phyloP scores from a whole-genome alignment of 2,113 vertebrate species.

The Dipodomys spectabilis region DNA sequence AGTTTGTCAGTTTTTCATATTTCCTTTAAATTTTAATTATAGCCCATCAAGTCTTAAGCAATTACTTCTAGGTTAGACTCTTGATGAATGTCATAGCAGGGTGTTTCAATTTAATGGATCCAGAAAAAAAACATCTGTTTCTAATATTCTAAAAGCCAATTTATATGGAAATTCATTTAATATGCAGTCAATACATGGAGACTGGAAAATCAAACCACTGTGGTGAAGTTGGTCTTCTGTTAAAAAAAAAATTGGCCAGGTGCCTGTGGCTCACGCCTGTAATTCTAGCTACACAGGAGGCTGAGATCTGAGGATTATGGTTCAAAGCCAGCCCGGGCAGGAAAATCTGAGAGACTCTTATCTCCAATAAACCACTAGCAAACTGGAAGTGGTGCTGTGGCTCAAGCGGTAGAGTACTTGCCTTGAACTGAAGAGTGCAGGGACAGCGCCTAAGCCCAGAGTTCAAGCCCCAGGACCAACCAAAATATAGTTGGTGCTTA shows the following conservation, averaged over 20 bases:
- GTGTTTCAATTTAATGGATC: slow-evolving; percentile 86
- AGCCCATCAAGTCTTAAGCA: slow-evolving; percentile 85
- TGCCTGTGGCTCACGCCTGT: too few relatives aligned
- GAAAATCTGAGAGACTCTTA: too few relatives aligned
- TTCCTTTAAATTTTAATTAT: slow-evolving; percentile 87
- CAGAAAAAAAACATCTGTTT: slow-evolving; percentile 83
- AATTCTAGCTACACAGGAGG: too few relatives aligned
- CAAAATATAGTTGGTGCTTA: slow-evolving; percentile 10
- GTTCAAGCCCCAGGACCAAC: too few relatives aligned
- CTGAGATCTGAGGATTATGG: too few relatives aligned
- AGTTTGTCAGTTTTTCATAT: slow-evolving; percentile 83
- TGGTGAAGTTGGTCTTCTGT: slow-evolving; percentile 57
- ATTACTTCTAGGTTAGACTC: slow-evolving; percentile 83
- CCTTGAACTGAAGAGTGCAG: too few relatives aligned
- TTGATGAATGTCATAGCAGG: slow-evolving; percentile 85
- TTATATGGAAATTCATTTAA: slow-evolving; percentile 88
- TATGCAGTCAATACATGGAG: slow-evolving; percentile 78
- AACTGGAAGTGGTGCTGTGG: too few relatives aligned
- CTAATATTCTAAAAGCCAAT: slow-evolving; percentile 87
- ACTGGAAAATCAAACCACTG: slow-evolving; percentile 76
- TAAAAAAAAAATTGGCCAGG: slow-evolving; percentile 33
- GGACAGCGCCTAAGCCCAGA: too few relatives aligned
- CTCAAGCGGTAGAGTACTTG: too few relatives aligned
- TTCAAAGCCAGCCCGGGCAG: too few relatives aligned
- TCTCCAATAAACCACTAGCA: too few relatives aligned